Evolutionary conservation across 2,113 vertebrate species (phyloP).

Genomic region (Acrocephalus arundinaceus): DNA sequence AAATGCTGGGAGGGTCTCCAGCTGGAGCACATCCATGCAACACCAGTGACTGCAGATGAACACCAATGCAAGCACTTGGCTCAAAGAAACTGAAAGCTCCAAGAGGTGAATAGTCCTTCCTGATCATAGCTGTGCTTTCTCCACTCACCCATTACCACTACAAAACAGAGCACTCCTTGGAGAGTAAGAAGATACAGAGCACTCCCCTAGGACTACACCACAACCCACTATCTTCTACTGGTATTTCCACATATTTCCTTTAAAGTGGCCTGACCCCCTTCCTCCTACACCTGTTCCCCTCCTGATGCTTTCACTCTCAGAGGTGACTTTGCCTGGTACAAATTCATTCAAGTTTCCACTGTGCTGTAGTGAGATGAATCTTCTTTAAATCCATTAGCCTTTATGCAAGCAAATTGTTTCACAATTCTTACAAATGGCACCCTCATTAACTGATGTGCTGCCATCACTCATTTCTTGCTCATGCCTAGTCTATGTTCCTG

Average conservation of each 20-base stretch:
- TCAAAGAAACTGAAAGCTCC: background rate
- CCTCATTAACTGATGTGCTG: background rate
- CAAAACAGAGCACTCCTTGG: background rate
- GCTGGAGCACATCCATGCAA: background rate
- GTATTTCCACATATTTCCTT: background rate
- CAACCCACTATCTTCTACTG: background rate
- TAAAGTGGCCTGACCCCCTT: background rate
- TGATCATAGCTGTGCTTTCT: background rate
- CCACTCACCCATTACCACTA: background rate
- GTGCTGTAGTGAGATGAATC: background rate
- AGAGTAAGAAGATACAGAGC: background rate
- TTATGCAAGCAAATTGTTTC: background rate
- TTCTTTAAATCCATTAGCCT: background rate
- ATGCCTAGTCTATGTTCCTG: background rate
- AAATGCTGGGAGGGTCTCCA: background rate
- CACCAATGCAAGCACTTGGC: background rate
- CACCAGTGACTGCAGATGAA: background rate
- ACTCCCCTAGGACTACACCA: background rate
- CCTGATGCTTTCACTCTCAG: background rate
- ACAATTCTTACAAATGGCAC: background rate
- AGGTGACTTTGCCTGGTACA: background rate
- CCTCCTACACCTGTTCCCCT: background rate
- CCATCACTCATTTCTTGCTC: background rate
- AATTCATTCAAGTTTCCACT: background rate
- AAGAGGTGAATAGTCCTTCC: background rate